Evolutionary conservation across 2,888 invertebrate genomes (phyloP).

Genomic region (Hartigia nigra): DNA sequence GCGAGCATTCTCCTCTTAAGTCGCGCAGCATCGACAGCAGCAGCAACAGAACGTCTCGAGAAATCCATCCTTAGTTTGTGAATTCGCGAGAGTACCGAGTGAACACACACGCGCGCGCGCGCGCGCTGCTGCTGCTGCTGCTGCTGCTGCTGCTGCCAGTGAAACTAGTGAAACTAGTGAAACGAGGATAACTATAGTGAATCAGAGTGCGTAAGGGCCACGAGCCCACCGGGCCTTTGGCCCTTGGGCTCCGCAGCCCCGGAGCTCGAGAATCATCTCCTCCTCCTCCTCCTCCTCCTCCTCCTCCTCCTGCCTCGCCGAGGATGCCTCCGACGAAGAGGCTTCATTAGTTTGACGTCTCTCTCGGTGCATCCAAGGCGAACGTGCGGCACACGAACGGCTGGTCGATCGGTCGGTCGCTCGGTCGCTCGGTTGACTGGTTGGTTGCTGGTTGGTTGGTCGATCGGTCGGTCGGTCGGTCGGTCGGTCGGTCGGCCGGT

Average conservation of each 20-base stretch:
- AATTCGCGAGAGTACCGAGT: background rate
- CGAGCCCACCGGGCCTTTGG: background rate
- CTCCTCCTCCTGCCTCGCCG: background rate
- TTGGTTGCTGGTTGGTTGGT: background rate
- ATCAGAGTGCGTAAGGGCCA: background rate
- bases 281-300: too few relatives aligned
- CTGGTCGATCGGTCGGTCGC: background rate
- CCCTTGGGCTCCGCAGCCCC: background rate
- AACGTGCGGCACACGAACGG: background rate
- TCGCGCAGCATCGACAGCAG: background rate
- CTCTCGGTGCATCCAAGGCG: background rate
- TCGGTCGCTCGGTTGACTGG: background rate
- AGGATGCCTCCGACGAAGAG: background rate
- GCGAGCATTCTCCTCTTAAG: background rate
- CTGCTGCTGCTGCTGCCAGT: too few relatives aligned
- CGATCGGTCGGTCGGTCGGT: constrained; percentile 25
- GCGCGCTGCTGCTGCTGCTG: too few relatives aligned
- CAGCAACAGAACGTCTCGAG: background rate
- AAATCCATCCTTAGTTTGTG: background rate
- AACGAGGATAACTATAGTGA: constrained; percentile 16
- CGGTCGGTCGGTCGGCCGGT: constrained; percentile 26
- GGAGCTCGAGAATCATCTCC: background rate
- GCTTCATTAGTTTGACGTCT: background rate
- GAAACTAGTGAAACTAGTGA: constrained; percentile 21
- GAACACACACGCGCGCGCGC: too few relatives aligned